Conservation (phyloP, 2,113 vertebrate species). For the Myiozetetes cayanensis region DNA sequence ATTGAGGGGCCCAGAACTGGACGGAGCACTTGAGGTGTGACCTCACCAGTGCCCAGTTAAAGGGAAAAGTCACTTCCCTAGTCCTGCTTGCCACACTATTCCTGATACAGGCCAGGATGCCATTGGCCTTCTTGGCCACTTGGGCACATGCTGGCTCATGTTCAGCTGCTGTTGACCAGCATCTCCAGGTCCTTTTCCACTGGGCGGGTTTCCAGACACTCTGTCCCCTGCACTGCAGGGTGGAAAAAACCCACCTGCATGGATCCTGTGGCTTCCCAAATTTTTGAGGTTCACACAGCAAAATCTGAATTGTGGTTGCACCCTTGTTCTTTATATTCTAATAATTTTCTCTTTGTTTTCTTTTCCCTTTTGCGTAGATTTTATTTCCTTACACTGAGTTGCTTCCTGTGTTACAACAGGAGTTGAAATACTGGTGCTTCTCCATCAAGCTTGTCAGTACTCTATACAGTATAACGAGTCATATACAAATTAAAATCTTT, state of each 20-base stretch:
- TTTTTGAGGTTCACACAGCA: fast-evolving
- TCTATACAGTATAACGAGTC: fast-evolving
- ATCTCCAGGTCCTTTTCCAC: background rate
- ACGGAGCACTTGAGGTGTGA: background rate
- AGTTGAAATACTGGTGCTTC: background rate
- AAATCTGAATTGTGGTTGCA: background rate
- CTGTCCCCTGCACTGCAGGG: background rate
- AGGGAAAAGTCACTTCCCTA: fast-evolving
- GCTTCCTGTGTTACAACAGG: fast-evolving
- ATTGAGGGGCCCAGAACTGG: background rate
- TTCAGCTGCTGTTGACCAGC: background rate
- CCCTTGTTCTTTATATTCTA: background rate
- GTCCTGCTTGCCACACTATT: background rate
- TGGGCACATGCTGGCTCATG: background rate
- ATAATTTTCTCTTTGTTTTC: background rate
- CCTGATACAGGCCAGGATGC: background rate
- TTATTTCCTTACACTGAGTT: background rate
- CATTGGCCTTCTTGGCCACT: background rate
- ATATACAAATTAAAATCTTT: background rate
- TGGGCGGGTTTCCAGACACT: background rate
- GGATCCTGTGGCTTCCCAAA: fast-evolving
- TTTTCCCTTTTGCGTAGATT: background rate
- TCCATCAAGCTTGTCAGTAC: fast-evolving
- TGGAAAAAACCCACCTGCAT: background rate
- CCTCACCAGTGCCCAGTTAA: background rate